Conservation (phyloP, 2,113 vertebrate species). For the Crotalus tigris region DNA sequence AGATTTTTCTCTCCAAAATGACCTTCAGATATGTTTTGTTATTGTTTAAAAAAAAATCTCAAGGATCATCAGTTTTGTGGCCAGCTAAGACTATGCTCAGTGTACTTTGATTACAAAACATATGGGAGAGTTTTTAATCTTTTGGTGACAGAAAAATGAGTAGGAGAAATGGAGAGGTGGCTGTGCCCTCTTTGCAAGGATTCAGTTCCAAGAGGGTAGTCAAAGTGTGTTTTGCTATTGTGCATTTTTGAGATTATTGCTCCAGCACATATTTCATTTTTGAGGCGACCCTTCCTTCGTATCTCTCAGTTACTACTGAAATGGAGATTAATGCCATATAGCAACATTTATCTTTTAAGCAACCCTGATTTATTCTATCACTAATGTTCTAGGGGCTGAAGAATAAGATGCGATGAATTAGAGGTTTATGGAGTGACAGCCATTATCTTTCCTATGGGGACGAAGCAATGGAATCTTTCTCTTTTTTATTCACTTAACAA, state of each 20-base stretch:
- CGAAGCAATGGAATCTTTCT: neutral
- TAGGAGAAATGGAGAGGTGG: slow-evolving; percentile 1
- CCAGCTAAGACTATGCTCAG: neutral
- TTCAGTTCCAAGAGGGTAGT: neutral
- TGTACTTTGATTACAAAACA: slow-evolving; percentile 2
- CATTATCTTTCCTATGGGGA: neutral
- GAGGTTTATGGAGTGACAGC: neutral
- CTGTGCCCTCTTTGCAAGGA: neutral
- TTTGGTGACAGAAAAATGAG: slow-evolving; percentile 16
- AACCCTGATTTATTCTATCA: neutral
- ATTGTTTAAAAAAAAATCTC: slow-evolving; percentile 6
- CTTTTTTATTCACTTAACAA: slow-evolving; percentile 4
- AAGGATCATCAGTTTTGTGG: slow-evolving; percentile 23
- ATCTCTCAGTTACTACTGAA: slow-evolving; percentile 26
- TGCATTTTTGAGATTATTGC: slow-evolving; percentile 1
- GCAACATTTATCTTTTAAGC: neutral
- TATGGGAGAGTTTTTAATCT: slow-evolving; percentile 4
- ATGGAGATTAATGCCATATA: neutral
- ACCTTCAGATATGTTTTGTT: slow-evolving; percentile 2
- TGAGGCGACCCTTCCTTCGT: neutral
- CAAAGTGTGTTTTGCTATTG: slow-evolving; percentile 16
- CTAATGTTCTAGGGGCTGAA: neutral
- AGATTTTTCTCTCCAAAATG: neutral
- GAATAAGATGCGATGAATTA: neutral
- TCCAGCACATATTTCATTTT: neutral